Percentiles rank a stretch among this genome's conserved stretches.
phyloP scores from a whole-genome alignment of 2,113 vertebrate genomes.

The Centropristis striata region DNA sequence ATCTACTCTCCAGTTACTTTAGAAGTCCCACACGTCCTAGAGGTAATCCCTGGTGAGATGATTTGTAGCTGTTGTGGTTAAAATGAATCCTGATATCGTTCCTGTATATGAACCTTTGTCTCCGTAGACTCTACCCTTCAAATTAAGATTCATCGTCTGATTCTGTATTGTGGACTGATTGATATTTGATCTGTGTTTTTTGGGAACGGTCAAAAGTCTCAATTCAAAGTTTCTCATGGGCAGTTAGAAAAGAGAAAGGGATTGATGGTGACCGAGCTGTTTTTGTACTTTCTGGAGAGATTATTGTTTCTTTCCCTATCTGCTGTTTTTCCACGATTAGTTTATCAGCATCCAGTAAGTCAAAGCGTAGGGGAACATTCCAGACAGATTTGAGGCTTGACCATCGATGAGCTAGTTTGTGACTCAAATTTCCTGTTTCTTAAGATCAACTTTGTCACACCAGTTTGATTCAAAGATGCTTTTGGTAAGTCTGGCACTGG shows the following conservation, averaged over 20 bases:
- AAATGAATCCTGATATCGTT: conserved; percentile 59
- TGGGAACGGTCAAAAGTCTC: conserved; percentile 4
- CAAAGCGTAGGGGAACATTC: conserved; percentile 48
- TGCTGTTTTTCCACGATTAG: conserved; percentile 6
- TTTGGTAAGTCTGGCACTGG: conserved; percentile 30
- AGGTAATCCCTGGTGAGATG: conserved; percentile 51
- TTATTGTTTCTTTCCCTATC: conserved; percentile 13
- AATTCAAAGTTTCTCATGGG: conserved; percentile 1
- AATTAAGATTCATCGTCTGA: conserved; percentile 35
- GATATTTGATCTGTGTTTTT: conserved; percentile 55
- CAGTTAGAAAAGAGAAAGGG: conserved; percentile 2
- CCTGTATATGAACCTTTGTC: conserved; percentile 46
- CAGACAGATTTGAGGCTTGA: conserved; percentile 56
- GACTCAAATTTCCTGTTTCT: conserved; percentile 25
- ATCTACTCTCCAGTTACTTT: conserved; percentile 56
- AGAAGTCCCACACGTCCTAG: conserved; percentile 49
- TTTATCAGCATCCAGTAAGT: conserved; percentile 13
- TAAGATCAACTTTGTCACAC: conserved; percentile 54
- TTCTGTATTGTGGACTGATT: conserved; percentile 52
- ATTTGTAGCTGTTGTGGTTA: conserved; percentile 72
- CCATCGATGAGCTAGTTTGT: conserved; percentile 28
- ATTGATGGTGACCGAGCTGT: conserved; percentile 34
- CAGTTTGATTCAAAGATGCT: conserved; percentile 30
- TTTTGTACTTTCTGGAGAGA: conserved; percentile 39
- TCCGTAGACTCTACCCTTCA: conserved; percentile 42